Evolutionary conservation across 2,888 invertebrate genomes (phyloP), one percentile per base, ranked within the genome.

Genomic region (Andrena chrysosceles): DNA sequence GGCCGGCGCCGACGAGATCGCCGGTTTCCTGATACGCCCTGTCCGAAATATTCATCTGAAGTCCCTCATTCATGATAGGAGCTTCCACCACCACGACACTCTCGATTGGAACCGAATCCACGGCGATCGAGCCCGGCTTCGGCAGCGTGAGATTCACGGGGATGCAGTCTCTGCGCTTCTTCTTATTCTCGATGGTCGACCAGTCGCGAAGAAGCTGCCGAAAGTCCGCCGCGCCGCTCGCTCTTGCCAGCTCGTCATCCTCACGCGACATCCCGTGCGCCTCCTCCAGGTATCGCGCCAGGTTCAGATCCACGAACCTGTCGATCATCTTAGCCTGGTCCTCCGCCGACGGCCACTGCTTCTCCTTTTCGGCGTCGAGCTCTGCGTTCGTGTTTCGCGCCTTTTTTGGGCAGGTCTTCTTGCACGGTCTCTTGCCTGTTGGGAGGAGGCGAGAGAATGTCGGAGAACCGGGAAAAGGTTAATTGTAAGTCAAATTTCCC

Each of bases 11-110:
- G 10, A 88, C 80, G 2, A 70, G 23, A 59, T 92, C 92, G n/a
- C 92, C 92, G 6, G 75, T 56, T 77, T 92, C 88, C 70, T 89
- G 90, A 70, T 87, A 92, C 2, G 89, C 92, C 52, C 79, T 79
- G 78, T 92, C 93, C 54, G 92, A 92, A 75, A 92, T 42, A 81
- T 92, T 92, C 26, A 86, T 71, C 64, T 87, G 83, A 5, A 89
- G 74, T 4, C 63, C 67, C 10, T 90, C 88, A 3, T 90, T 86
- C 60, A 78, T 84, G 54, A 81, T 64, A 0, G 93, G 92, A 4
- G 90, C 93, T 69, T 90, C 77, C 63, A 87, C 71, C 8, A 92
- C 63, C 0, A 91, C 76, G 8, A 89, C 74, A 1, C 85, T 81
- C 33, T 85, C 76, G 0, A 77, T 8, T 20, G 89, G 88, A 2